Percentiles rank a stretch among this genome's conserved stretches.
These are phyloP conservation scores for Oppia nitens DNA, from an alignment of 1,140 invertebrate genomes.

Conservation along the genomic window DNA sequence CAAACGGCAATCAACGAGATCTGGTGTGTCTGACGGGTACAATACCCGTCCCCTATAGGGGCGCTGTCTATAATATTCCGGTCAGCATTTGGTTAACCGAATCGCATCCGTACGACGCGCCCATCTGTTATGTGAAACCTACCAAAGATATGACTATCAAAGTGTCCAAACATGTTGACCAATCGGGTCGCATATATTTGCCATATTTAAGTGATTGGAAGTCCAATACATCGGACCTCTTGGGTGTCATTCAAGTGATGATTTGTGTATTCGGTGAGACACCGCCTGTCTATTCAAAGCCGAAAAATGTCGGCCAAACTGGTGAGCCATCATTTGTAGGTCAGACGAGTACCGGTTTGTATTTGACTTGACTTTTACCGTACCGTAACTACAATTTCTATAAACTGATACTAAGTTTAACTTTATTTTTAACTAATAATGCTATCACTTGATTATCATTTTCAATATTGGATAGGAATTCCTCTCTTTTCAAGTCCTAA, in stretches of 20 bases:
- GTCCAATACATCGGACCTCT: slow-evolving; percentile 50
- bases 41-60: slow-evolving; percentile 78
- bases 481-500: no score
- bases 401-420: no score
- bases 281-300: slow-evolving; percentile 66
- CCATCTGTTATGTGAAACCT: slow-evolving; percentile 94
- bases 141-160: slow-evolving; percentile 90
- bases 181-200: slow-evolving; percentile 86
- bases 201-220: slow-evolving; percentile 94
- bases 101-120: slow-evolving; percentile 88
- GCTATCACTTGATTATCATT: no score
- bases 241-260: slow-evolving; percentile 75
- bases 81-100: slow-evolving; percentile 90
- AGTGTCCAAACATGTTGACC: slow-evolving; percentile 80
- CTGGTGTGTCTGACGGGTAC: slow-evolving; percentile 73
- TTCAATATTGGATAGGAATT: no score
- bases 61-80: slow-evolving; percentile 84
- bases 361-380: no score
- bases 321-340: neutral
- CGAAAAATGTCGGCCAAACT: slow-evolving; percentile 13
- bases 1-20: slow-evolving; percentile 65
- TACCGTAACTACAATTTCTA: neutral
- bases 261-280: slow-evolving; percentile 80
- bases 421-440: no score
- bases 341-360: no score